Evolutionary conservation across 1,140 invertebrate genomes (phyloP), one percentile per base, ranked within the genome.

Genomic region (Cydia pomonella): DNA sequence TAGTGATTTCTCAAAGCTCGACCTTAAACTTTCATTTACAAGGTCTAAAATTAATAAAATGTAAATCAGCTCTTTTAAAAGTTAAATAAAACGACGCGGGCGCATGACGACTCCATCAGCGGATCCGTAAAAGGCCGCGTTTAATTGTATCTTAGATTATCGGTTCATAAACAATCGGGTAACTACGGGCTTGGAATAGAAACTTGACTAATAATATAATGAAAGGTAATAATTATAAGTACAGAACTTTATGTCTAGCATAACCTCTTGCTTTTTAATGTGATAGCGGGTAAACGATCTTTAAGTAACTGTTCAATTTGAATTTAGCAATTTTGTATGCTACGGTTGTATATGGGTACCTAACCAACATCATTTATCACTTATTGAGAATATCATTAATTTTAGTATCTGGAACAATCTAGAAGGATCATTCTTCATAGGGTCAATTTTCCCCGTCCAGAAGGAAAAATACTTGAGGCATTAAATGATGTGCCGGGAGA

Each of bases 71-170:
- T 0, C 50, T 23, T 59, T 59, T 23, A 59, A 59, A 23, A 59
- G 53, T 23, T 23, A 23, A 59, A 23, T 9, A 23, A 10, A 12
- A 59, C n/a, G 1, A 3, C 53, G 53, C 21, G 21, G 7, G 21
- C 21, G 53, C 53, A 59, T 59, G 53, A 59, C 53, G 53, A 59
- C 53, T 59, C 53, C 53, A 59, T 59, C 53, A 59, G 53, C 21
- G 53, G 53, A 23, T 59, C 53, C 53, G 21, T 59, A 59, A 59
- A 59, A 12, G 53, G 53, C 9, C 1, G 53, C 53, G 53, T 59
- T 59, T 53, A 59, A 59, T 23, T 59, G 53, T 23, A n/a, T 5
- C 21, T 59, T 59, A 59, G 53, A 59, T 59, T 59, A 59, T 59
- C 0, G 53, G 53, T 12, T 21, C 10, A 59, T 59, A 59, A 59